Base-by-base conservation (phyloP, 2,888 invertebrate species). In the Sylvicola cinctus region DNA sequence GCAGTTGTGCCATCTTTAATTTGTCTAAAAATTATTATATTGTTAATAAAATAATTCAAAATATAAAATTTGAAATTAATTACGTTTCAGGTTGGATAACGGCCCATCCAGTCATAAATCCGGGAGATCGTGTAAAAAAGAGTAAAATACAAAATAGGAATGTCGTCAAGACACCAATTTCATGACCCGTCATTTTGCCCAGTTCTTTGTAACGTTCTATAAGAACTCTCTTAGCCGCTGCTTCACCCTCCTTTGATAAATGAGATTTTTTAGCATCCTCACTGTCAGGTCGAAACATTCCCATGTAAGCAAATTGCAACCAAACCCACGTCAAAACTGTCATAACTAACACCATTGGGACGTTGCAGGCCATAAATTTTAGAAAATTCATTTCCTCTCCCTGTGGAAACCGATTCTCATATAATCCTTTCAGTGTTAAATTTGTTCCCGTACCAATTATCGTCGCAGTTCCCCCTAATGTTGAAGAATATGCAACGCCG, bases 81-180 rank as follows among this genome's bases (percentile, higher is more conserved):
- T n/a, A n/a, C n/a, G n/a, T n/a, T n/a, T n/a, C n/a, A n/a, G n/a
- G n/a, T n/a, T n/a, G n/a, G n/a, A 68, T 55, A 37, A 66, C 65
- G 2, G 80, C 75, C 83, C 85, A 85, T 2, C 87, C 87, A 0
- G 62, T 60, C 44, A 81, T 70, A 51, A 85, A 79, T 39, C 80
- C 77, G 0, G 85, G 87, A 40, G 72, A 72, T 31, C 84, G 65
- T 57, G 83, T 76, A 55, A 85, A 76, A 76, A 85, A 87, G 40
- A 87, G n/a, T n/a, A n/a, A n/a, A n/a, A n/a, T n/a, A n/a, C n/a
- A n/a, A n/a, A n/a, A n/a, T n/a, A n/a, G n/a, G n/a, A n/a, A n/a
- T n/a, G n/a, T n/a, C n/a, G n/a, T n/a, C n/a, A 70, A 70, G 0
- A 81, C 74, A 7, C 64, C 60, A 49, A 58, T 63, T 52, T 85